Percentiles rank a stretch among this genome's conserved stretches.
Evolutionary conservation across 2,113 vertebrate genomes (phyloP).

Genomic region (Ploceus nigricollis): DNA sequence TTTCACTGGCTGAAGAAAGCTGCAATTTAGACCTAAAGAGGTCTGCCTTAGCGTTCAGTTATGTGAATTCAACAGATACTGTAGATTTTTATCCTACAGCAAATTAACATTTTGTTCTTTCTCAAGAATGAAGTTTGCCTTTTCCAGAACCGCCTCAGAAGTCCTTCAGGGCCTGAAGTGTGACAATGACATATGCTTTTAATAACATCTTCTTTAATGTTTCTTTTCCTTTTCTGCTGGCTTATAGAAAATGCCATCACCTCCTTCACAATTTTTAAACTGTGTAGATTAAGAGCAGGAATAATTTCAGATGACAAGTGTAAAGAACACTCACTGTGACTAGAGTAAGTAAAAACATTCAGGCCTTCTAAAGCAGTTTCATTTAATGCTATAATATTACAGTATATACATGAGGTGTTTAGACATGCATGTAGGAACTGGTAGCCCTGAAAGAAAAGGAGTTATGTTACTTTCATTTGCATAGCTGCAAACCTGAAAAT

Average conservation of each 20-base stretch:
- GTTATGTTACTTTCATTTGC: background rate
- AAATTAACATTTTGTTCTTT: background rate
- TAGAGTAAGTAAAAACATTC: constrained; percentile 27
- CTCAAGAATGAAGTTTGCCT: background rate
- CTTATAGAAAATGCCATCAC: constrained; percentile 21
- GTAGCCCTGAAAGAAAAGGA: background rate
- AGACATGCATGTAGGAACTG: background rate
- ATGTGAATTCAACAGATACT: background rate
- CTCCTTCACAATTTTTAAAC: constrained; percentile 27
- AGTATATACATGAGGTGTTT: background rate
- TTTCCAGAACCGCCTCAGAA: background rate
- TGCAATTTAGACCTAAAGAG: background rate
- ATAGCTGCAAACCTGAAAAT: background rate
- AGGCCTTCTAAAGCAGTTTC: background rate
- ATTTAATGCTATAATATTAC: background rate
- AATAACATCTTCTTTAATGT: background rate
- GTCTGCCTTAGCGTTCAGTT: background rate
- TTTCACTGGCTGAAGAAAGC: background rate
- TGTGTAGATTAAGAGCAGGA: constrained; percentile 2
- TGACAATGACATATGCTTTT: constrained; percentile 24
- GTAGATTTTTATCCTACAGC: background rate
- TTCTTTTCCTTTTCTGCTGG: background rate
- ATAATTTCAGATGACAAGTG: constrained; percentile 40
- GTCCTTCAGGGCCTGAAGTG: background rate
- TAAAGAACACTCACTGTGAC: background rate